A percentile compares a stretch with the other conserved stretches of the same genome.
Conservation (phyloP, 2,888 invertebrate genomes). For the Sthenelais limicola region DNA sequence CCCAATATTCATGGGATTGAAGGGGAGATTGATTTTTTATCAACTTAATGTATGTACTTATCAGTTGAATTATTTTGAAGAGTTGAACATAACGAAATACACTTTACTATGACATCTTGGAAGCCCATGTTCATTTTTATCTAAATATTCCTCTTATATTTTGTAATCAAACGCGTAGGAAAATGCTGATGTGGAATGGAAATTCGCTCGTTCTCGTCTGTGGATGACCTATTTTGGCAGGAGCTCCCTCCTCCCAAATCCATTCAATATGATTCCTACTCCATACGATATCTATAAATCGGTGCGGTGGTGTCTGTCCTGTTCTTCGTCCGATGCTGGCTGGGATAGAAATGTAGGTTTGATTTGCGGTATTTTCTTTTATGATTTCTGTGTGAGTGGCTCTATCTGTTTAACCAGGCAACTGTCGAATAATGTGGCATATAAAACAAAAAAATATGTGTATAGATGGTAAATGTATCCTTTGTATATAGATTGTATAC, state of each 20-base stretch:
- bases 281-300: conserved; percentile 24
- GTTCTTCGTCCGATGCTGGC: not conserved
- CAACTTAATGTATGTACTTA: not conserved
- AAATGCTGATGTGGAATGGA: conserved; percentile 40
- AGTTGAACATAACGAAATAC: no score
- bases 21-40: not conserved
- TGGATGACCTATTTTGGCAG: conserved; percentile 34
- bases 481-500: not conserved
- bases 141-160: not conserved
- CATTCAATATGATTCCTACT: conserved; percentile 38
- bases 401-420: no score
- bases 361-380: no score
- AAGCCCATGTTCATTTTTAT: not conserved
- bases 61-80: no score
- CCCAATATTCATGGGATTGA: not conserved
- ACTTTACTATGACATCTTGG: not conserved
- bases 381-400: no score
- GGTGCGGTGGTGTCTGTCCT: conserved; percentile 12
- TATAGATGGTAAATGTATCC: no score
- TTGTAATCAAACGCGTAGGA: conserved; percentile 7
- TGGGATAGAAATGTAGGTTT: conserved; percentile 29
- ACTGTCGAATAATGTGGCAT: no score
- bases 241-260: conserved; percentile 14
- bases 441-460: no score
- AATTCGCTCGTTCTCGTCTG: conserved; percentile 36